Evolutionary conservation across 2,888 invertebrate species (phyloP), one percentile per base, ranked within the genome.

Genomic region (Cabera pusaria): DNA sequence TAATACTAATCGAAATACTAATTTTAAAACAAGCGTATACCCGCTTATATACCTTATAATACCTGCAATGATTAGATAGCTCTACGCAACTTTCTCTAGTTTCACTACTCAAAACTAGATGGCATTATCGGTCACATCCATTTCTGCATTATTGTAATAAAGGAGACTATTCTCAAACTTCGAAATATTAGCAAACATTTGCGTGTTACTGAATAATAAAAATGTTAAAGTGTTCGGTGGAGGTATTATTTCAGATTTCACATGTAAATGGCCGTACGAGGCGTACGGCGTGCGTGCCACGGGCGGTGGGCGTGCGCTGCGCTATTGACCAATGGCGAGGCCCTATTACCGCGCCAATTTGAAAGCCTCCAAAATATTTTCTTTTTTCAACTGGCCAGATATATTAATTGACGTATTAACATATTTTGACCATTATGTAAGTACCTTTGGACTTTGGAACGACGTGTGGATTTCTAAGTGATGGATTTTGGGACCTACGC

Each of bases 301-400:
- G 56, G 83, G 84, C 83, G 67, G 72, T 74, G 74, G 87, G 87
- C 85, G 87, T 76, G 60, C 64, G 60, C 51, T 53, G 51, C 19
- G 38, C 28, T 22, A 24, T 47, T 62, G 67, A 52, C 84, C 83
- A 85, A 83, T 83, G 41, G 69, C 64, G 52, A 53, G 31, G 56
- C 52, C 46, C 55, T 40, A 51, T 52, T 60, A 50, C 53, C 21
- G 27, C 50, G 38, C 47, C 41, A 44, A 44, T 51, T 44, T 50
- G 46, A 64, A 61, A 68, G 51, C 67, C 57, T 62, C 66, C 62
- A 71, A 50, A 44, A 71, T 69, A 69, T 75, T 75, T 67, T 64
- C 52, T 52, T 59, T 72, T 75, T 74, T 73, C 58, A 48, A 58
- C 68, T 53, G 44, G 57, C 52, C 66, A 66, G 66, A 67, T 72